Conservation (phyloP, 2,888 invertebrate genomes). For the Micoletzkya japonica region DNA sequence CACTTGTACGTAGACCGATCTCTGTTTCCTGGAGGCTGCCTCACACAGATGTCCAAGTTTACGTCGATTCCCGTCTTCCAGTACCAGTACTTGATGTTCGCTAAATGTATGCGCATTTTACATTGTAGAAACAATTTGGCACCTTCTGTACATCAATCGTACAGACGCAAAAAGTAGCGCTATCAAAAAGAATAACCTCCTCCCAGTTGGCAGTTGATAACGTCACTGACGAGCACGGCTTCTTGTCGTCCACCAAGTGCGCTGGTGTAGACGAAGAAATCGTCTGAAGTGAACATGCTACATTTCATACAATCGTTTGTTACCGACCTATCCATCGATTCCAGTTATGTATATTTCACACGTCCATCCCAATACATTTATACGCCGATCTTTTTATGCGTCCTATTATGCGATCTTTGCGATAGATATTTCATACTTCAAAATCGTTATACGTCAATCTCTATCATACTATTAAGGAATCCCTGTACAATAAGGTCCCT, state of each 20-base stretch:
- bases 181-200: slow-evolving; percentile 9
- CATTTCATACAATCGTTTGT: neutral
- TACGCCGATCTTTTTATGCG: too few species aligned
- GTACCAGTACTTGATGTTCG: slow-evolving; percentile 58
- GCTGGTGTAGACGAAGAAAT: slow-evolving; percentile 45
- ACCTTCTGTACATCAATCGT: neutral
- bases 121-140: neutral
- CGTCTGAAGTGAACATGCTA: slow-evolving; percentile 34
- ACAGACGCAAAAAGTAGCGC: neutral
- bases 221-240: slow-evolving; percentile 51
- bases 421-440: too few species aligned
- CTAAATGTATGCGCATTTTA: slow-evolving; percentile 29
- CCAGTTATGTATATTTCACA: too few species aligned
- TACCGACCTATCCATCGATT: too few species aligned
- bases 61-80: slow-evolving; percentile 54
- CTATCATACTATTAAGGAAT: too few species aligned
- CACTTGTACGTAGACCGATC: slow-evolving; percentile 43
- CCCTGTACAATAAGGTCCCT: too few species aligned
- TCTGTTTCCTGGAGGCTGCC: slow-evolving; percentile 52
- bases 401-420: too few species aligned
- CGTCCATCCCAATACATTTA: too few species aligned
- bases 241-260: slow-evolving; percentile 47
- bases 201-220: slow-evolving; percentile 52
- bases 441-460: too few species aligned
- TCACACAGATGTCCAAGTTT: slow-evolving; percentile 52